These are phyloP conservation scores for Actinostola sp. DNA, from an alignment of 92 coral and sea anemone species.

Conservation along the genomic window DNA sequence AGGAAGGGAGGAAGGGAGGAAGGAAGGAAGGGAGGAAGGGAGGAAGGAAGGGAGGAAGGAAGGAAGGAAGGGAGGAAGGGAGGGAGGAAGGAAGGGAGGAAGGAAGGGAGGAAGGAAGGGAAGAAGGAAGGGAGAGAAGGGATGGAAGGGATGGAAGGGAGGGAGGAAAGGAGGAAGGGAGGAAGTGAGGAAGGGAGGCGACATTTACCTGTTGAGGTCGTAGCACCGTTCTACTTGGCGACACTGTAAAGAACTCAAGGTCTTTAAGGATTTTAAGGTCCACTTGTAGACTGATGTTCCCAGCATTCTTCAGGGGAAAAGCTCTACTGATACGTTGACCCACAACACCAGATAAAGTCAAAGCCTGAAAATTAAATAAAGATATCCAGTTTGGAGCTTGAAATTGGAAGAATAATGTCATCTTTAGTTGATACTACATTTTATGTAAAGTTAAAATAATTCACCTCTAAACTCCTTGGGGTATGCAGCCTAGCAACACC, in stretches of 20 bases:
- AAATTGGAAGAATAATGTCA: background rate
- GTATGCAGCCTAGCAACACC: conserved; percentile 89
- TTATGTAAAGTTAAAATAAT: too few relatives aligned
- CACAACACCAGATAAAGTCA: conserved; percentile 75
- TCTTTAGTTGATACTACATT: background rate
- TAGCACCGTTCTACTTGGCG: conserved; percentile 77
- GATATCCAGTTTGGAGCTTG: background rate
- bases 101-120: too few relatives aligned
- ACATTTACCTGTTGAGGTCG: conserved; percentile 92
- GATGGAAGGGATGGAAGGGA: background rate
- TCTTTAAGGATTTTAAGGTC: conserved; percentile 77
- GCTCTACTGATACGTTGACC: conserved; percentile 85
- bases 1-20: too few relatives aligned
- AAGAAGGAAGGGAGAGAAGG: background rate
- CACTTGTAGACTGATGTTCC: conserved; percentile 88
- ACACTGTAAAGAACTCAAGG: conserved; percentile 68
- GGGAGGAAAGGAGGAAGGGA: too few relatives aligned
- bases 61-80: too few relatives aligned
- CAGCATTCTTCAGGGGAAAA: conserved; percentile 89
- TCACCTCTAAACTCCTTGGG: conserved; percentile 86
- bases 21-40: too few relatives aligned
- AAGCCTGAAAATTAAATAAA: conserved; percentile 58
- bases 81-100: too few relatives aligned
- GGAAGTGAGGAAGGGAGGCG: too few relatives aligned
- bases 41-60: too few relatives aligned